Evolutionary conservation across 1,140 invertebrate genomes (phyloP).

Genomic region (Bradysia coprophila): DNA sequence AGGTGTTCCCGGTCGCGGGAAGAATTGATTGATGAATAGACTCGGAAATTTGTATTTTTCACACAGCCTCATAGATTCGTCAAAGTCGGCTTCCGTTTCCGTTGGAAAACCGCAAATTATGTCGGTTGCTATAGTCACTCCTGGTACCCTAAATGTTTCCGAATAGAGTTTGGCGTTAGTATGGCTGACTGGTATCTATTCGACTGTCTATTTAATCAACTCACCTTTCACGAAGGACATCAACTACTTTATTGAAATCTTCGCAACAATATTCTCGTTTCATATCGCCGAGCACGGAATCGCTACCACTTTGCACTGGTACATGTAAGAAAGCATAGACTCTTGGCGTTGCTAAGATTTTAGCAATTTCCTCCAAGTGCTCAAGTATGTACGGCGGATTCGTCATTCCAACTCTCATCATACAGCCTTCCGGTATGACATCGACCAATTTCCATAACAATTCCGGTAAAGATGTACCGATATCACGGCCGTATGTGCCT

Average conservation of each 20-base stretch:
- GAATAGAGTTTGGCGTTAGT: too few species aligned
- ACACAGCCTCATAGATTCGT: constrained; percentile 72
- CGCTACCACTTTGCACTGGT: constrained; percentile 91
- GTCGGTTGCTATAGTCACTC: constrained; percentile 90
- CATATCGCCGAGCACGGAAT: constrained; percentile 88
- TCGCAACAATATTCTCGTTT: constrained; percentile 79
- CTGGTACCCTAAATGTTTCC: constrained; percentile 45
- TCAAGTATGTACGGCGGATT: constrained; percentile 97
- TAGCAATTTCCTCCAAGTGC: constrained; percentile 79
- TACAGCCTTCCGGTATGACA: constrained; percentile 78
- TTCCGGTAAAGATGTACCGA: constrained; percentile 72
- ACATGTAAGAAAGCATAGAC: constrained; percentile 95
- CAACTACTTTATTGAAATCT: constrained; percentile 81
- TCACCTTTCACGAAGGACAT: constrained; percentile 53
- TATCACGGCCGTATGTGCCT: constrained; percentile 89
- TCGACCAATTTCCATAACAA: constrained; percentile 73
- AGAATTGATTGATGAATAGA: constrained; percentile 97
- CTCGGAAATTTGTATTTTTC: constrained; percentile 79
- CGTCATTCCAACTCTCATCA: constrained; percentile 86
- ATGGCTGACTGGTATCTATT: too few species aligned
- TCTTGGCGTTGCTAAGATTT: constrained; percentile 70
- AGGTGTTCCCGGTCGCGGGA: constrained; percentile 84
- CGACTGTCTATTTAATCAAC: too few species aligned
- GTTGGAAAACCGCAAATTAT: constrained; percentile 98
- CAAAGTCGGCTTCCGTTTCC: constrained; percentile 83